Base-by-base conservation (phyloP, 2,888 invertebrate species). In the Trichopoda pennipes region DNA sequence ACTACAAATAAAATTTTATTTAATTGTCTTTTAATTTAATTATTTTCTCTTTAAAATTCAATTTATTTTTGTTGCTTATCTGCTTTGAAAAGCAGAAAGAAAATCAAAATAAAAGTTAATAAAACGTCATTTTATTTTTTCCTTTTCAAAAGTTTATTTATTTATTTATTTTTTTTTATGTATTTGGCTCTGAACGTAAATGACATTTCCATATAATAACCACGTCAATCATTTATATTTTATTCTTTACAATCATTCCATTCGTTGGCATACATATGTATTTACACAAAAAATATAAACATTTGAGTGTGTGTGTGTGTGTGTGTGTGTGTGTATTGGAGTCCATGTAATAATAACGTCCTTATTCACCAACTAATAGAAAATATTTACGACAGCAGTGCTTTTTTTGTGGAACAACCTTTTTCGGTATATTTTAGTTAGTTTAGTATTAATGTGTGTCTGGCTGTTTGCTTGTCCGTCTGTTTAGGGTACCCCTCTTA, bases 181-280 rank as follows among this genome's bases (percentile, higher is more conserved):
- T 72, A 38, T 76, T 66, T 72, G 53, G 19, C 60, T 77, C 58
- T 69, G 61, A 79, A 79, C 73, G 72, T 79, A 73, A 83, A 80
- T 83, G 80, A 76, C 83, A 83, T 80, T 76, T 75, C 83, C 72
- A 83, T 83, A 80, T 80, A 80, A 80, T 80, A 80, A 83, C 80
- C 78, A 82, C 70, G 81, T 82, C 81, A 82, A 82, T 82, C 81
- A 82, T 82, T 69, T 64, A 78, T 74, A 78, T 66, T 76, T 80
- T 66, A 58, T 49, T 55, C 35, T 61, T 73, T 49, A 19, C 53
- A 55, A 55, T n/a, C 32, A 47, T 51, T 53, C 32, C 44, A 77
- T 47, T n/a, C 55, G 21, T 42, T 32, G 23, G 9, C 47, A 42
- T 64, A 9, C 7, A 12, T 44, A 44, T 0, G 14, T 32, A 32